Evolutionary conservation across 2,797 vertebrate species (phyloP).

Genomic region (Protonibea diacanthus): DNA sequence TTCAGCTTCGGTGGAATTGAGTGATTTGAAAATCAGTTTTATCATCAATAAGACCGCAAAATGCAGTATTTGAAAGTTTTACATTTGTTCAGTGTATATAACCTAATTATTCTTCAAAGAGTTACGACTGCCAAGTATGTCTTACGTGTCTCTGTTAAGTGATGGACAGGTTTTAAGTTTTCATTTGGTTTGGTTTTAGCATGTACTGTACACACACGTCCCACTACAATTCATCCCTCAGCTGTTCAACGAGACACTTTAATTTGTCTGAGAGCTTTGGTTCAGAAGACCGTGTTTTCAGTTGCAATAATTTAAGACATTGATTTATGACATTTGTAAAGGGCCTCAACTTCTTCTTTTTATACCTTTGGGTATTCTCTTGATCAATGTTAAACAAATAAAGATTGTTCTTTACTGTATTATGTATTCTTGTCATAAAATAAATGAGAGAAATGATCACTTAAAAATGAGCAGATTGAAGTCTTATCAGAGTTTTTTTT

Average conservation of each 20-base stretch:
- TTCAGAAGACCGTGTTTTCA: conserved; percentile 59
- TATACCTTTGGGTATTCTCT: conserved; percentile 73
- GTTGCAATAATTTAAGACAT: conserved; percentile 74
- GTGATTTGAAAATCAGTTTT: conserved; percentile 29
- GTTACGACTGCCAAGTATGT: conserved; percentile 54
- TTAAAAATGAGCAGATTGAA: conserved; percentile 9
- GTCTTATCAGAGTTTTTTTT: not conserved
- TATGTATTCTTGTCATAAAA: conserved; percentile 57
- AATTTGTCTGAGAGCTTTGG: conserved; percentile 69
- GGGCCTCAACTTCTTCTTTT: conserved; percentile 70
- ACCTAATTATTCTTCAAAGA: conserved; percentile 26
- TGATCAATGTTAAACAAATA: conserved; percentile 84
- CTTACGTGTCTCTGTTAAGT: conserved; percentile 31
- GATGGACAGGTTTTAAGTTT: conserved; percentile 41
- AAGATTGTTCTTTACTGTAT: conserved; percentile 71
- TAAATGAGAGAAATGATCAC: conserved; percentile 35
- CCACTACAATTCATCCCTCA: conserved; percentile 35
- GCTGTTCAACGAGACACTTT: conserved; percentile 55
- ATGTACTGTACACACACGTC: conserved; percentile 40
- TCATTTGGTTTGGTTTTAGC: conserved; percentile 42
- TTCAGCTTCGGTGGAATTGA: conserved; percentile 11
- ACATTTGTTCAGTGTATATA: conserved; percentile 42
- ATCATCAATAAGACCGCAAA: conserved; percentile 29
- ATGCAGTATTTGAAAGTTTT: conserved; percentile 66
- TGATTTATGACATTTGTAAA: conserved; percentile 80